phyloP scores from a whole-genome alignment of 2,113 vertebrate genomes.

The Pimephales promelas region DNA sequence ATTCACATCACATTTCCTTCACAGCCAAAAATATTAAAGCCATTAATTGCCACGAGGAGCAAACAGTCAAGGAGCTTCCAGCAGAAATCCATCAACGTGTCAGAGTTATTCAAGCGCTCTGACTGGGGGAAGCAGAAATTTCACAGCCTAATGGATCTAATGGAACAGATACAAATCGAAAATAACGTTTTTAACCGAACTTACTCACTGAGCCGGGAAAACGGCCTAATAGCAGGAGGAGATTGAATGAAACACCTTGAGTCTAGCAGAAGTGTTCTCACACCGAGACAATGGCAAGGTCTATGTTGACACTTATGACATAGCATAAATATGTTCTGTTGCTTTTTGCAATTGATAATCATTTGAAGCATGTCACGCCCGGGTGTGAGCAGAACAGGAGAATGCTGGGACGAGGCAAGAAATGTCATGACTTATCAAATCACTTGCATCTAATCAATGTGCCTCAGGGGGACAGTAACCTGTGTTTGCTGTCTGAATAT shows the following conservation, averaged over 20 bases:
- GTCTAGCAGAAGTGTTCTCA: background rate
- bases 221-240: background rate
- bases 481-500: slow-evolving; percentile 40
- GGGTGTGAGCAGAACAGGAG: slow-evolving; percentile 18
- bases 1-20: slow-evolving; percentile 55
- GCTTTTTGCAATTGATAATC: slow-evolving; percentile 51
- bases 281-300: background rate
- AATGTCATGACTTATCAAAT: slow-evolving; percentile 50
- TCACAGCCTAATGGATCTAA: slow-evolving; percentile 16
- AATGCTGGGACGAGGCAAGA: slow-evolving; percentile 26
- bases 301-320: slow-evolving; percentile 26
- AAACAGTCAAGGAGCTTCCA: slow-evolving; percentile 30
- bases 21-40: slow-evolving; percentile 36
- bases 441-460: slow-evolving; percentile 4
- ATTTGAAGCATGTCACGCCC: slow-evolving; percentile 35
- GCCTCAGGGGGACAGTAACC: slow-evolving; percentile 43
- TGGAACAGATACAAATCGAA: slow-evolving; percentile 23
- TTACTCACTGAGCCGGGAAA: background rate
- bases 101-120: slow-evolving; percentile 43
- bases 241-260: background rate
- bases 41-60: slow-evolving; percentile 49
- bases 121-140: slow-evolving; percentile 26
- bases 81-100: slow-evolving; percentile 31
- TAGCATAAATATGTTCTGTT: slow-evolving; percentile 50
- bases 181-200: background rate